phyloP scores from a whole-genome alignment of 2,797 vertebrate genomes.

The Oceanodroma leucorhoa region DNA sequence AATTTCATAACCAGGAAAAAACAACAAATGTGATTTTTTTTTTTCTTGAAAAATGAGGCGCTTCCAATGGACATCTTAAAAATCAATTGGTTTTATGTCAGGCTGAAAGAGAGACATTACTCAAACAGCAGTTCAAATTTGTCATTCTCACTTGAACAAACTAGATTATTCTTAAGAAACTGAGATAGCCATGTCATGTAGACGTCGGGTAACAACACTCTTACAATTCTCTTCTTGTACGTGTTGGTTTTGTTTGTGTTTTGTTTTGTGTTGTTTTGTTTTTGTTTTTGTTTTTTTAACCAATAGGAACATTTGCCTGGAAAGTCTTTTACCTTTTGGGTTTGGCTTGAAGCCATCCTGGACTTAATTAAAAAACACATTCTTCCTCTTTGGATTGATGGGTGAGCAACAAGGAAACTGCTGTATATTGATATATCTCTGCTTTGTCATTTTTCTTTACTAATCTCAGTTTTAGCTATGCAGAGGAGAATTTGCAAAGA shows the following conservation, averaged over 20 bases:
- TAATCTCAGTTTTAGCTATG: neutral
- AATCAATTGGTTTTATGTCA: neutral
- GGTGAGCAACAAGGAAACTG: slow-evolving; percentile 76
- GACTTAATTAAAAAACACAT: slow-evolving; percentile 97
- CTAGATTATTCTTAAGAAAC: neutral
- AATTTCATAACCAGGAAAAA: neutral
- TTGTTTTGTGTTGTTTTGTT: neutral
- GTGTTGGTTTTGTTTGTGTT: neutral
- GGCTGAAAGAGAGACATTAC: neutral
- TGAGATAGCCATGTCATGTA: neutral
- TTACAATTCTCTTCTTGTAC: neutral
- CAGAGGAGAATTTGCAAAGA: neutral
- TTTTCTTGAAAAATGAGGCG: neutral
- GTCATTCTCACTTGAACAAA: neutral
- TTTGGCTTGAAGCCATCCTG: slow-evolving; percentile 95
- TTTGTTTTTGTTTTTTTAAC: neutral
- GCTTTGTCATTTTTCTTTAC: neutral
- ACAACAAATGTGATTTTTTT: neutral
- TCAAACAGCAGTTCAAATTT: neutral
- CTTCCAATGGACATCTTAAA: neutral
- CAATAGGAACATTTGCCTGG: slow-evolving; percentile 90
- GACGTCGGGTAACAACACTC: neutral
- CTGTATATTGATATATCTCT: neutral
- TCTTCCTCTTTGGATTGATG: slow-evolving; percentile 95
- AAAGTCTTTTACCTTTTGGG: slow-evolving; percentile 95